Evolutionary conservation across 1,140 invertebrate genomes (phyloP), one percentile per base, ranked within the genome.

Genomic region (Drosophila sturtevanti): DNA sequence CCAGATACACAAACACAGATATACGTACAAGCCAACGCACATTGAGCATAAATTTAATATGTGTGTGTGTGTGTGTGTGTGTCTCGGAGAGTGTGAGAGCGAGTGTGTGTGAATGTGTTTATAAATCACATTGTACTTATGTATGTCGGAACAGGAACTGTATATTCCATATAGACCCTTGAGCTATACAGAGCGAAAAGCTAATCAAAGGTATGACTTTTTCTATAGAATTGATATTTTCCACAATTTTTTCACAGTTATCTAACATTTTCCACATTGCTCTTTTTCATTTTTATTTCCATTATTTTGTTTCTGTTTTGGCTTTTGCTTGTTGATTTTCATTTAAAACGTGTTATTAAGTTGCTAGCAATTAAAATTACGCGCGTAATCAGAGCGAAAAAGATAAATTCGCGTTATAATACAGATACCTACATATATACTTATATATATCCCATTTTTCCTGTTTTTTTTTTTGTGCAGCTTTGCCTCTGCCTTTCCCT

Each of bases 331-430:
- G 12, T 18, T 14, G 21, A n/a, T 38, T 41, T 16, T 5, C 64
- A 41, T 77, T 73, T 77, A 68, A 74, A 58, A 71, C 72, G 38
- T 56, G 65, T 89, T 89, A 89, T 89, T 84, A 89, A 89, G 84
- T 89, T 89, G 79, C 84, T 74, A 74, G 84, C 84, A 89, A 89
- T 89, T 89, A 89, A 89, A 89, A 89, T 89, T 89, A 89, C 84
- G 70, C 84, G 79, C 79, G 84, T 89, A 89, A 89, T 89, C 84
- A 89, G 84, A 89, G 84, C 84, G 84, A 89, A 76, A 78, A 87
- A 87, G 84, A 89, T 89, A 89, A 89, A 89, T 89, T 84, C 84
- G 68, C 63, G 77, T 84, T 79, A 84, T 89, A 89, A 89, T 48
- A 48, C 41, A 48, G 41, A 44, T 44, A 44, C 41, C 41, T 44